Conservation (phyloP, 2,113 vertebrate genomes). For the Pantherophis guttatus region DNA sequence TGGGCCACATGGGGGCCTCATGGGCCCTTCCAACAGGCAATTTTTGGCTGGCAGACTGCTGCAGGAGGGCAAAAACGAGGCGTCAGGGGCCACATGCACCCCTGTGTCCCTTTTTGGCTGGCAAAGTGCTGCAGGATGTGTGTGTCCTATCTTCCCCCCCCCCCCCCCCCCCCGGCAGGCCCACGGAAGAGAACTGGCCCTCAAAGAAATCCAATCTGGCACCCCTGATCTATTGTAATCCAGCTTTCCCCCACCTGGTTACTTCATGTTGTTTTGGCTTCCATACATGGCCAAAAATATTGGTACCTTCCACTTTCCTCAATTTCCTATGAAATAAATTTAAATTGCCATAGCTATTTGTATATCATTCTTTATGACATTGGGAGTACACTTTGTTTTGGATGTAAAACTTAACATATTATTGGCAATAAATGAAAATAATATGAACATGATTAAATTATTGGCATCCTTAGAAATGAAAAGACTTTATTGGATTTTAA, state of each 20-base stretch:
- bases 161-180: fast-evolving
- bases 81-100: fast-evolving
- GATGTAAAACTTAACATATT: neutral
- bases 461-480: neutral
- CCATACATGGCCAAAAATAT: neutral
- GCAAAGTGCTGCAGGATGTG: too few relatives aligned
- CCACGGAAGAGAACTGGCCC: too few relatives aligned
- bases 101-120: too few relatives aligned
- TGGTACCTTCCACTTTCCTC: neutral
- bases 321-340: neutral
- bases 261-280: neutral
- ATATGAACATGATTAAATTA: neutral
- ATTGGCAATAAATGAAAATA: neutral
- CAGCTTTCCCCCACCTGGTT: neutral
- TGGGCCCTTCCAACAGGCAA: too few relatives aligned
- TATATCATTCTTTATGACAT: neutral
- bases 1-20: too few relatives aligned
- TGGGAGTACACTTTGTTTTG: neutral
- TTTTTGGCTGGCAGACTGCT: too few relatives aligned
- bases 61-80: too few relatives aligned
- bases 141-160: too few relatives aligned
- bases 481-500: neutral
- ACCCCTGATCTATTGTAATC: neutral
- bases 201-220: too few relatives aligned
- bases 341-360: neutral